Percentiles rank a stretch among this genome's conserved stretches.
phyloP scores from a whole-genome alignment of 1,140 invertebrate genomes.

The Megalopta genalis region DNA sequence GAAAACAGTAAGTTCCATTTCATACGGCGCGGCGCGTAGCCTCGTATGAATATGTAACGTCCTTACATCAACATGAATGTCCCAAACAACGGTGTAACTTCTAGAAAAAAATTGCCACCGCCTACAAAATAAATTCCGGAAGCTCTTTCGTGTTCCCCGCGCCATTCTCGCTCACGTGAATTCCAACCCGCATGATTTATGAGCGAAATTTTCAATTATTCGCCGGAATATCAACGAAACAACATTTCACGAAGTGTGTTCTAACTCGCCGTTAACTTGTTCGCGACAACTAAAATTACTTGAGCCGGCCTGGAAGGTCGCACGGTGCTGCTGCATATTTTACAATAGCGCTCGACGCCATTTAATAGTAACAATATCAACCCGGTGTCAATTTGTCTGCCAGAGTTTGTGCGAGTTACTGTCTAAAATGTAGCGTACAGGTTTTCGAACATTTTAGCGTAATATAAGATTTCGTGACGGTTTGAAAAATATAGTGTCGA shows the following conservation, averaged over 20 bases:
- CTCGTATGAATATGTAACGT: slow-evolving; percentile 2
- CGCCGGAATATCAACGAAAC: neutral
- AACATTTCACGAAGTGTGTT: neutral
- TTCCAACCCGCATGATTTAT: no score
- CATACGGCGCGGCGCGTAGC: neutral
- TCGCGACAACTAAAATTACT: neutral
- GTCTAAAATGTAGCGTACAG: no score
- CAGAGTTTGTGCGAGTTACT: neutral
- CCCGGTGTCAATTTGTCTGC: neutral
- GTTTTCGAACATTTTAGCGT: no score
- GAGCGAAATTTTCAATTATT: neutral
- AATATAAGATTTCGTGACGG: no score
- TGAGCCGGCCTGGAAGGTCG: neutral
- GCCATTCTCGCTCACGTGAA: no score
- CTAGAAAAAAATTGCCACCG: neutral
- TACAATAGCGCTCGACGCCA: neutral
- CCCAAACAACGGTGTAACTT: neutral
- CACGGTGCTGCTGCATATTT: neutral
- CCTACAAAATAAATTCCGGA: no score
- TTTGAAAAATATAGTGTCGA: no score
- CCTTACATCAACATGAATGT: neutral
- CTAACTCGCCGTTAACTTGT: neutral
- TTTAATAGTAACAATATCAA: neutral
- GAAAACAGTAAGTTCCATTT: slow-evolving; percentile 13
- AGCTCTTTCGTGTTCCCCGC: no score